Percentiles rank a stretch among this genome's conserved stretches.
These are phyloP conservation scores for Planiliza haematocheilus DNA, from an alignment of 2,113 vertebrate genomes.

Conservation along the genomic window DNA sequence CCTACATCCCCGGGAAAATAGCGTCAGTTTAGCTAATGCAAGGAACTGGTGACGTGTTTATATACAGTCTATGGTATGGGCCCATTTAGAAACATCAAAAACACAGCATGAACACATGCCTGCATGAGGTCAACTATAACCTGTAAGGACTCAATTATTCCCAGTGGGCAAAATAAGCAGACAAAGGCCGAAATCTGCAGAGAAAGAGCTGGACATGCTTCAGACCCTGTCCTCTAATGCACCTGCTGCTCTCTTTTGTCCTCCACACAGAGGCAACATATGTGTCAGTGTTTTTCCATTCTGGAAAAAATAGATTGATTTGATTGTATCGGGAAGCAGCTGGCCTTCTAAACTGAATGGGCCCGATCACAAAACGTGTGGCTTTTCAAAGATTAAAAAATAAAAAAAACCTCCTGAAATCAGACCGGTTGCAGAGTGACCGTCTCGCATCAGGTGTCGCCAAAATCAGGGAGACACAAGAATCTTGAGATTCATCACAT, in stretches of 20 bases:
- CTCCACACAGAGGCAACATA: not conserved
- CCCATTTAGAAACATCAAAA: too few species aligned
- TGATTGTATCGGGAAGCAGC: slow-evolving; percentile 4
- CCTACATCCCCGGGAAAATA: too few species aligned
- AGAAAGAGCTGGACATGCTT: not conserved
- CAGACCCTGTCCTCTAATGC: not conserved
- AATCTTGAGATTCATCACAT: not conserved
- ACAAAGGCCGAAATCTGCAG: not conserved
- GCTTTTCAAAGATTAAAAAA: not conserved
- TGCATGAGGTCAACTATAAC: not conserved
- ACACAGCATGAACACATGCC: not conserved
- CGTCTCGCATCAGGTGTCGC: not conserved
- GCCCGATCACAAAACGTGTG: not conserved
- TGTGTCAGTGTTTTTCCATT: not conserved
- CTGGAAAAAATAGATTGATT: not conserved
- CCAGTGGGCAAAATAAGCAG: not conserved
- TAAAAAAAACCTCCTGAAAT: not conserved
- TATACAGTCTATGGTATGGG: too few species aligned
- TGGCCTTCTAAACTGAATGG: not conserved
- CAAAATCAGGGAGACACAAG: not conserved
- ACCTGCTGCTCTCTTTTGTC: not conserved
- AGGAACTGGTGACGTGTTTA: too few species aligned
- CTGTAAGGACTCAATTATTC: not conserved
- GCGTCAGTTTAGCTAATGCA: too few species aligned
- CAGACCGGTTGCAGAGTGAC: not conserved